Evolutionary conservation across 1,140 invertebrate genomes (phyloP).

Genomic region (Orius insidiosus): DNA sequence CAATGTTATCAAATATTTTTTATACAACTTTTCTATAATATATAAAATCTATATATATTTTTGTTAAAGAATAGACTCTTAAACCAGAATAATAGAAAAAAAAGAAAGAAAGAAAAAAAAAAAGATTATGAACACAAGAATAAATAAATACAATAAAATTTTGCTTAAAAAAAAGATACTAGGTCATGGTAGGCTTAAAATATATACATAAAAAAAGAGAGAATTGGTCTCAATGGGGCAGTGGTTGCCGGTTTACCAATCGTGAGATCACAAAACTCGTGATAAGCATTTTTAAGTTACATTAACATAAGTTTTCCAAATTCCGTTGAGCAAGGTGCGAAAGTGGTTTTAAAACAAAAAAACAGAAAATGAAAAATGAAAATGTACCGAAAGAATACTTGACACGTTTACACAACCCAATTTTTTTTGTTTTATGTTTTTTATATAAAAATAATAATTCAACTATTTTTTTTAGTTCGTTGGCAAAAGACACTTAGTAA

Average conservation of each 20-base stretch:
- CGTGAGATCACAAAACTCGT: conserved; percentile 13
- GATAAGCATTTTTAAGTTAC: not conserved
- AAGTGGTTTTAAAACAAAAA: not conserved
- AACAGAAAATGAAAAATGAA: conserved; percentile 11
- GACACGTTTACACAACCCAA: conserved; percentile 9
- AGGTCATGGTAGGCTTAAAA: conserved; percentile 17
- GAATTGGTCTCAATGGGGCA: conserved; percentile 16
- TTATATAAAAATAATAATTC: conserved; percentile 14
- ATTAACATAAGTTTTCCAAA: not conserved
- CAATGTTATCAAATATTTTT: conserved; percentile 12
- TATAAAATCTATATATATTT: conserved; percentile 10
- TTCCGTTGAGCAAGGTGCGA: not conserved
- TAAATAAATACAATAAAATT: conserved; percentile 10
- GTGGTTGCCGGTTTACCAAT: conserved; percentile 16
- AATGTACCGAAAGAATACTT: conserved; percentile 6
- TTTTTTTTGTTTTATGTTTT: conserved; percentile 4
- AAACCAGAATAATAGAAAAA: conserved; percentile 11
- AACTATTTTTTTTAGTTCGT: conserved; percentile 17
- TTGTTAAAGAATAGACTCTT: conserved; percentile 12
- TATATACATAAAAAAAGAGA: conserved; percentile 12
- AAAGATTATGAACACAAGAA: conserved; percentile 14
- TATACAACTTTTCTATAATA: conserved; percentile 14
- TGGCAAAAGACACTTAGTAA: conserved; percentile 19
- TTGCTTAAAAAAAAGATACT: conserved; percentile 6
- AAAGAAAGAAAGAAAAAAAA: conserved; percentile 11